Evolutionary conservation across 2,888 invertebrate genomes (phyloP).

Genomic region (Eumacrocentrus americanus): DNA sequence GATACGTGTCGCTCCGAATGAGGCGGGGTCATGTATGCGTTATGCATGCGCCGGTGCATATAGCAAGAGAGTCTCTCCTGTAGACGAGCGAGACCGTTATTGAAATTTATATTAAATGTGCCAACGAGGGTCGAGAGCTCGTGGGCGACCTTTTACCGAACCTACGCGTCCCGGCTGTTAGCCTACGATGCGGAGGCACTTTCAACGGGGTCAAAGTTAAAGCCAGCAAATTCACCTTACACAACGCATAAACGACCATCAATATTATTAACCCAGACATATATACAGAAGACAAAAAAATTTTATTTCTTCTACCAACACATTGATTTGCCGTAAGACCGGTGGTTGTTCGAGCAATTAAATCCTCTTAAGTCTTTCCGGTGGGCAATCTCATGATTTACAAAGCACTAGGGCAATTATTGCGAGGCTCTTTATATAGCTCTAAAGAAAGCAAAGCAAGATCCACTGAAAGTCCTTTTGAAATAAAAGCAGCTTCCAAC

Average conservation of each 20-base stretch:
- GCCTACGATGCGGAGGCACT: background rate
- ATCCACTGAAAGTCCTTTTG: background rate
- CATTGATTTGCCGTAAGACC: background rate
- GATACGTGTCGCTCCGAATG: slow-evolving; percentile 25
- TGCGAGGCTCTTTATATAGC: background rate
- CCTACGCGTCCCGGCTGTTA: slow-evolving; percentile 10
- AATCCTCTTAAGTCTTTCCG: slow-evolving; percentile 25
- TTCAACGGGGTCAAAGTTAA: background rate
- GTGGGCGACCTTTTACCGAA: slow-evolving; percentile 35
- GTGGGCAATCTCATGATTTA: slow-evolving; percentile 23
- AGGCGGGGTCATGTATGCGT: slow-evolving; percentile 15
- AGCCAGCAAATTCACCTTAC: no score
- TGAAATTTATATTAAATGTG: slow-evolving; percentile 52
- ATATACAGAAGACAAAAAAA: slow-evolving; percentile 4
- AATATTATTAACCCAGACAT: no score
- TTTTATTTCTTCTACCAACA: background rate
- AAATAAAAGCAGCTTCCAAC: background rate
- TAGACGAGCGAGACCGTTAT: slow-evolving; percentile 40
- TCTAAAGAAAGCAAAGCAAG: background rate
- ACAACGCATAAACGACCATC: no score
- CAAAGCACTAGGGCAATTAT: slow-evolving; percentile 20
- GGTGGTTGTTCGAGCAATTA: slow-evolving; percentile 28
- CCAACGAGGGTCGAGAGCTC: slow-evolving; percentile 40
- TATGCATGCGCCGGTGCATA: slow-evolving; percentile 8
- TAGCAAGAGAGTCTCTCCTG: slow-evolving; percentile 22